phyloP scores from a whole-genome alignment of 2,888 invertebrate species.

The Oligia latruncula region DNA sequence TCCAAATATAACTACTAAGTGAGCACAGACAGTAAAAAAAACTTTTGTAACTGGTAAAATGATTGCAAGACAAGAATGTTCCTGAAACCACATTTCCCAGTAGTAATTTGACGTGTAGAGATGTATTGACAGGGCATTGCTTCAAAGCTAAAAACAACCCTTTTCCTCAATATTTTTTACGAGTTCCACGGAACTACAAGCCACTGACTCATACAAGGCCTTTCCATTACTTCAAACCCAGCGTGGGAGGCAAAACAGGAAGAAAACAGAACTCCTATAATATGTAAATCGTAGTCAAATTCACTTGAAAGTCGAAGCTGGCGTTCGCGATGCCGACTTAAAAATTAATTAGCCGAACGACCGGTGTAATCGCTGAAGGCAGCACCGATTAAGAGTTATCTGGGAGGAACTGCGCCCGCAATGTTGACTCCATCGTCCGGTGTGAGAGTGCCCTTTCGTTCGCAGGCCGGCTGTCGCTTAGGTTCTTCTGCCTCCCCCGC shows the following conservation, averaged over 20 bases:
- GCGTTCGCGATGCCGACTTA: conserved; percentile 85
- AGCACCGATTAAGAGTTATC: conserved; percentile 83
- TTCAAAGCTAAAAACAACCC: conserved; percentile 25
- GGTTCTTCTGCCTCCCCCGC: conserved; percentile 68
- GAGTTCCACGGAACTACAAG: conserved; percentile 22
- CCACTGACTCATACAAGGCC: conserved; percentile 39
- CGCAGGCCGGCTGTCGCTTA: conserved; percentile 70
- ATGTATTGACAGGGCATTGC: conserved; percentile 39
- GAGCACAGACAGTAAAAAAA: not conserved
- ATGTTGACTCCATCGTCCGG: conserved; percentile 76
- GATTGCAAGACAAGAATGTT: conserved; percentile 9
- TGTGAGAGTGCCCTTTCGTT: conserved; percentile 77
- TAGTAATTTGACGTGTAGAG: conserved; percentile 23
- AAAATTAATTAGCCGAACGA: conserved; percentile 90
- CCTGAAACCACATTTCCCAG: conserved; percentile 10
- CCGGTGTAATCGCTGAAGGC: conserved; percentile 88
- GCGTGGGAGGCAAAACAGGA: conserved; percentile 41
- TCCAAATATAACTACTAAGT: not conserved
- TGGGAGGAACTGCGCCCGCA: conserved; percentile 73
- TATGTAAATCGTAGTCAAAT: conserved; percentile 84
- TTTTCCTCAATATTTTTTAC: conserved; percentile 45
- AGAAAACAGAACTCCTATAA: conserved; percentile 77
- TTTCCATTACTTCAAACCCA: conserved; percentile 31
- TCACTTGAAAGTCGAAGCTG: conserved; percentile 84
- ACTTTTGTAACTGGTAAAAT: not conserved